These are phyloP conservation scores for Ischnus inquisitorius DNA, from an alignment of 2,888 invertebrate species.

Conservation along the genomic window DNA sequence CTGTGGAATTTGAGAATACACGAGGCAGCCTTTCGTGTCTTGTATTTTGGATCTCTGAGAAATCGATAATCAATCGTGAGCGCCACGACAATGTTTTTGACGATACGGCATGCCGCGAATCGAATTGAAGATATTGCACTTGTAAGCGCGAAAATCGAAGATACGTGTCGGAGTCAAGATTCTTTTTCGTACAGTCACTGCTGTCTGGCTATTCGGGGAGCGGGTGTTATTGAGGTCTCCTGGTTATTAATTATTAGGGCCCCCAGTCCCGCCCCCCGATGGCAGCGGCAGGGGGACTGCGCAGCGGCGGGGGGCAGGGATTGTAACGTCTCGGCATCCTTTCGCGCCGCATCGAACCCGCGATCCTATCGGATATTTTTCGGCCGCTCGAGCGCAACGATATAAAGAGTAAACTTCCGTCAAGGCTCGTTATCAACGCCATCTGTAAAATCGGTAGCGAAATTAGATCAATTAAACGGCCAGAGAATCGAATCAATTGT, in stretches of 20 bases:
- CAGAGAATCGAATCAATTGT: not conserved
- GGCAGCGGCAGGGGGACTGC: constrained; percentile 82
- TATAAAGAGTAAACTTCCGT: too few relatives aligned
- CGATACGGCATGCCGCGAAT: not conserved
- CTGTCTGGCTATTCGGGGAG: constrained; percentile 80
- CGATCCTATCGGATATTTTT: constrained; percentile 25
- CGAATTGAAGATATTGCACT: not conserved
- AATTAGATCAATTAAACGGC: not conserved
- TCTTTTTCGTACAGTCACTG: constrained; percentile 53
- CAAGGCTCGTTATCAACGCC: too few relatives aligned
- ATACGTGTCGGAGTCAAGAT: not conserved
- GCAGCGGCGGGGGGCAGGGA: constrained; percentile 82
- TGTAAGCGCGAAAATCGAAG: too few relatives aligned
- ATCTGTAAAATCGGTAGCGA: not conserved
- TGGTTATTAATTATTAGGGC: constrained; percentile 66
- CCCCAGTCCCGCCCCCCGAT: constrained; percentile 84
- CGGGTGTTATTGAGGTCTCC: constrained; percentile 79
- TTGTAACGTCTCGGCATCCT: constrained; percentile 62
- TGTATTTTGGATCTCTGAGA: too few relatives aligned
- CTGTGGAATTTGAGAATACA: not conserved
- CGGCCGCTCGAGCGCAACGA: not conserved
- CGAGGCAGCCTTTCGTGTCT: too few relatives aligned
- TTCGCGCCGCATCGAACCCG: constrained; percentile 48
- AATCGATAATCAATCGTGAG: too few relatives aligned
- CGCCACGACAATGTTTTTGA: too few relatives aligned